Percentiles rank a stretch among this genome's conserved stretches.
phyloP scores from a whole-genome alignment of 1,140 invertebrate species.

The Psix sp. region DNA sequence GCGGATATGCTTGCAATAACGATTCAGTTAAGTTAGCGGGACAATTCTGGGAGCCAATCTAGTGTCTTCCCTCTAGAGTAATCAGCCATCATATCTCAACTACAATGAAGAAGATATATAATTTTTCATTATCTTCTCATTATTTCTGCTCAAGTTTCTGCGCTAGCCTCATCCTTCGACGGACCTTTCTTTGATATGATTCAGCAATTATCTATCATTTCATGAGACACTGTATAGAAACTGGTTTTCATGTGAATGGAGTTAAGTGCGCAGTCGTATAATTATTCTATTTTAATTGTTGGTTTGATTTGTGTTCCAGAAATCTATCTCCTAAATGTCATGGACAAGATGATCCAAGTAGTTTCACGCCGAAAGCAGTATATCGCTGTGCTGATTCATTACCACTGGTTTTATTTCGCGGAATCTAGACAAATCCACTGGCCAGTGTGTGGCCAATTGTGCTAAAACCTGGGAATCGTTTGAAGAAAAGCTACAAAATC shows the following conservation, averaged over 20 bases:
- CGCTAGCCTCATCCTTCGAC: not conserved
- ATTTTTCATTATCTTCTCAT: constrained; percentile 55
- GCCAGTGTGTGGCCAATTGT: constrained; percentile 9
- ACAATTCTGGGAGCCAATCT: constrained; percentile 61
- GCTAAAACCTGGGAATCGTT: constrained; percentile 28
- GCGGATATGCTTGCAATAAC: constrained; percentile 60
- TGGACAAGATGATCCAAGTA: too few species aligned
- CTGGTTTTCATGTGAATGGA: constrained; percentile 15
- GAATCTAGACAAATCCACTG: constrained; percentile 13
- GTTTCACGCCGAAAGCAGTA: too few species aligned
- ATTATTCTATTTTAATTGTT: constrained; percentile 20
- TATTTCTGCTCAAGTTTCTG: constrained; percentile 41
- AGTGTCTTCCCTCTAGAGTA: constrained; percentile 42
- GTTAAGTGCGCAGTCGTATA: constrained; percentile 18
- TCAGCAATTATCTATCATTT: constrained; percentile 29
- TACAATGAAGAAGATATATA: constrained; percentile 35
- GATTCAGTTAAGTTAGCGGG: constrained; percentile 53
- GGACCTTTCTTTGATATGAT: constrained; percentile 34
- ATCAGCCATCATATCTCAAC: constrained; percentile 55
- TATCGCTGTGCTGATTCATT: too few species aligned
- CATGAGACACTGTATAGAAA: constrained; percentile 15
- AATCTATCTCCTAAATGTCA: too few species aligned
- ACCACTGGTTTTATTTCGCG: too few species aligned
- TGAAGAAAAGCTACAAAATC: constrained; percentile 36
- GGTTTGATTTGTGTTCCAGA: too few species aligned